phyloP scores from a whole-genome alignment of 2,113 vertebrate genomes.

The Onychostoma macrolepis region DNA sequence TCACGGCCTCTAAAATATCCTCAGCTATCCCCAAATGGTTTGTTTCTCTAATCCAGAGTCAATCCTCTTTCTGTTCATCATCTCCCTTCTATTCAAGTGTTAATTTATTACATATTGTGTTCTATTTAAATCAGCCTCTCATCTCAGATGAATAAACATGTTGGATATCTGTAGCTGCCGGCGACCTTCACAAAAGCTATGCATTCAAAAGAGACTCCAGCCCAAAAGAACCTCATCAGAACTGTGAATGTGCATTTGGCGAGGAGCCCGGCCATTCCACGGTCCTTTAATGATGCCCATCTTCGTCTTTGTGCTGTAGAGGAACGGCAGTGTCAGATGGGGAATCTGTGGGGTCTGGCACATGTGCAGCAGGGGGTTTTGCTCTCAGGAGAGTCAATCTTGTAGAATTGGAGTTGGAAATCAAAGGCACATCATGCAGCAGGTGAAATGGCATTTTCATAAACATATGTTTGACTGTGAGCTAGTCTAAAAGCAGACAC shows the following conservation, averaged over 20 bases:
- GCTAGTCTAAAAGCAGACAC: background rate
- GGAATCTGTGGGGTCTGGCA: constrained; percentile 1
- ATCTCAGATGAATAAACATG: constrained; percentile 34
- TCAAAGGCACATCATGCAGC: constrained; percentile 8
- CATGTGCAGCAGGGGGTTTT: constrained; percentile 10
- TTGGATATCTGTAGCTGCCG: background rate
- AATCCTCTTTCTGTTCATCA: constrained; percentile 30
- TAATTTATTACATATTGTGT: constrained; percentile 32
- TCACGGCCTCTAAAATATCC: background rate
- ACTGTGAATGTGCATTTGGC: constrained; percentile 38
- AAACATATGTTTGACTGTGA: background rate
- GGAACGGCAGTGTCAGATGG: background rate
- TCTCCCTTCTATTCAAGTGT: constrained; percentile 12
- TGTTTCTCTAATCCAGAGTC: background rate
- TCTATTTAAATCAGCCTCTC: constrained; percentile 25
- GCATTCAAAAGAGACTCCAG: constrained; percentile 14
- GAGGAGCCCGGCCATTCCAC: background rate
- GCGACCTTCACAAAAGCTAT: constrained; percentile 12
- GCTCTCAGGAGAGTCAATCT: constrained; percentile 14
- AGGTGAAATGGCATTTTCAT: constrained; percentile 7
- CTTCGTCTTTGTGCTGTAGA: constrained; percentile 7
- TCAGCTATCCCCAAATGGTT: background rate
- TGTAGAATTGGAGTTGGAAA: constrained; percentile 16
- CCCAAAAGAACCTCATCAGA: constrained; percentile 26
- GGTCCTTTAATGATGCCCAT: constrained; percentile 13